Evolutionary conservation across 2,797 vertebrate genomes (phyloP).

Genomic region (Gallinago solitaria): DNA sequence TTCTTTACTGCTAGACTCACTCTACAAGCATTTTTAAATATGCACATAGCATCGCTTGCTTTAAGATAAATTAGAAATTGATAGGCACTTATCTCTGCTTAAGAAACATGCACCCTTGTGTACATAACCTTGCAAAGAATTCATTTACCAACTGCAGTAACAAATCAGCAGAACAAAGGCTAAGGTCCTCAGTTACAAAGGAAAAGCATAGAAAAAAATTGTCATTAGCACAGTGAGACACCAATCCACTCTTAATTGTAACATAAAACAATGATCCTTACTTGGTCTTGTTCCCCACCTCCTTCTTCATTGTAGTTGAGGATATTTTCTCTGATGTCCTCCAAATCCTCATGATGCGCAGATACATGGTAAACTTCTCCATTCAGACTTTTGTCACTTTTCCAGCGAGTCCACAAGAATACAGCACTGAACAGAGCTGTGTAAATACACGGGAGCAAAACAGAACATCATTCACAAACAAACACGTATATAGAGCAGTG

Average conservation of each 20-base stretch:
- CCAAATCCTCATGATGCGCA: slow-evolving; percentile 84
- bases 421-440: slow-evolving; percentile 83
- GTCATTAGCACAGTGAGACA: not conserved
- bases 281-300: slow-evolving; percentile 90
- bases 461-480: not conserved
- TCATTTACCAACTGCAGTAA: not conserved
- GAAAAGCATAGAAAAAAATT: not conserved
- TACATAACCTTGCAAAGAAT: not conserved
- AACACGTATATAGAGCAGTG: accelerated
- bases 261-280: slow-evolving; percentile 37
- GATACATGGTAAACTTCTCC: slow-evolving; percentile 82
- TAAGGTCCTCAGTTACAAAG: not conserved
- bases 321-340: slow-evolving; percentile 90
- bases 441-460: slow-evolving; percentile 67
- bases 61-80: not conserved
- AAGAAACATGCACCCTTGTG: not conserved
- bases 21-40: not conserved
- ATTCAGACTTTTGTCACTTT: slow-evolving; percentile 80
- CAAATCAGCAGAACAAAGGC: not conserved
- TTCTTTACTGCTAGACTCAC: not conserved
- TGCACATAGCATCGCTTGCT: not conserved
- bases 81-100: not conserved
- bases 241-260: not conserved
- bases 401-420: slow-evolving; percentile 85
- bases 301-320: slow-evolving; percentile 92